Percentiles rank a stretch among this genome's conserved stretches.
These are phyloP conservation scores for Pedicia rivosa DNA, from an alignment of 2,888 invertebrate species.

Conservation along the genomic window DNA sequence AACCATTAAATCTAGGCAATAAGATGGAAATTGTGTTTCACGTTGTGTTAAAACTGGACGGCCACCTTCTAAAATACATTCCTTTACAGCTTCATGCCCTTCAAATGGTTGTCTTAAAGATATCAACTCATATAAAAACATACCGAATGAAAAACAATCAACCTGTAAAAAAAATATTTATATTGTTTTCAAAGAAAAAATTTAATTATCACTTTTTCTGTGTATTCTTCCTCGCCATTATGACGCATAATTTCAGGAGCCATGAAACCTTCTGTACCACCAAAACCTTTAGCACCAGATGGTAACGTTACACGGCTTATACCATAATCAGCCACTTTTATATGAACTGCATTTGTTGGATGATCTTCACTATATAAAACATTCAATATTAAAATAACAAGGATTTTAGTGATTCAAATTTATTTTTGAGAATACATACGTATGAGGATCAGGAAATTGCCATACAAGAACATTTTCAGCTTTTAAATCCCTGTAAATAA, in stretches of 20 bases:
- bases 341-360: conserved; percentile 55
- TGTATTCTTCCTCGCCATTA: conserved; percentile 97
- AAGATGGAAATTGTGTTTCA: conserved; percentile 69
- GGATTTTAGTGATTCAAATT: neutral
- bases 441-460: conserved; percentile 68
- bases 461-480: conserved; percentile 98
- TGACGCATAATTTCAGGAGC: conserved; percentile 97
- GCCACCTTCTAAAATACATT: conserved; percentile 89
- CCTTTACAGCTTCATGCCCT: conserved; percentile 92
- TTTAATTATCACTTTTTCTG: conserved; percentile 58
- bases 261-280: conserved; percentile 98
- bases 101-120: conserved; percentile 91
- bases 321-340: conserved; percentile 95
- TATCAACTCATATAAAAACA: conserved; percentile 92
- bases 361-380: conserved; percentile 33
- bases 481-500: conserved; percentile 68
- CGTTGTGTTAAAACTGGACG: conserved; percentile 75
- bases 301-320: conserved; percentile 79
- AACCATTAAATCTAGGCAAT: conserved; percentile 87
- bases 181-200: conserved; percentile 2
- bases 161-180: conserved; percentile 39
- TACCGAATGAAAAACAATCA: conserved; percentile 97
- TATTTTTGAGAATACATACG: conserved; percentile 19
- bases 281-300: conserved; percentile 91
- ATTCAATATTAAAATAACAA: neutral